A percentile compares a stretch with the other conserved stretches of the same genome.
phyloP scores from a whole-genome alignment of 2,113 vertebrate genomes.

The Steatornis caripensis region DNA sequence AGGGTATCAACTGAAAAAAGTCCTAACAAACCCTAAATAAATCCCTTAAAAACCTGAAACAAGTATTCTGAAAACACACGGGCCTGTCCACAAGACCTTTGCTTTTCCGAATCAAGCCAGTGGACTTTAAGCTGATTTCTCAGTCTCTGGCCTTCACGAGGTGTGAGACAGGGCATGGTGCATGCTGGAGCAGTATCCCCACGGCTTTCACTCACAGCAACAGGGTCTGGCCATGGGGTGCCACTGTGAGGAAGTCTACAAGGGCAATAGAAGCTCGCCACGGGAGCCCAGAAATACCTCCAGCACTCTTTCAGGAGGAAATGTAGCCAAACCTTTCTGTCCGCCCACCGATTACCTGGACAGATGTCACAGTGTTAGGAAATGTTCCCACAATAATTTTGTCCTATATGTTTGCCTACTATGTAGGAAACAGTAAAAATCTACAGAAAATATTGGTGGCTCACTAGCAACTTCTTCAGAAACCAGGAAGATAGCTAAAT shows the following conservation, averaged over 20 bases:
- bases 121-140: not conserved
- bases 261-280: not conserved
- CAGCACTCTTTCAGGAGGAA: not conserved
- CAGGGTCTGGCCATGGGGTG: not conserved
- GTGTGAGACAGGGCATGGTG: not conserved
- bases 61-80: not conserved
- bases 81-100: not conserved
- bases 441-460: not conserved
- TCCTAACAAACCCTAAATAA: not conserved
- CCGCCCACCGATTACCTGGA: not conserved
- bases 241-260: not conserved
- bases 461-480: not conserved
- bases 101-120: not conserved
- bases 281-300: not conserved
- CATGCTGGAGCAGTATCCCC: not conserved
- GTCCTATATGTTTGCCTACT: not conserved
- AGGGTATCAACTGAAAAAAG: not conserved
- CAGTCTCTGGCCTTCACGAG: not conserved
- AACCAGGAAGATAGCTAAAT: not conserved
- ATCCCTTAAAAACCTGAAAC: fast-evolving
- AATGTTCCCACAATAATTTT: not conserved
- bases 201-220: not conserved
- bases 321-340: not conserved
- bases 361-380: not conserved
- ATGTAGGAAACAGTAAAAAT: not conserved